Percentiles rank a stretch among this genome's conserved stretches.
phyloP scores from a whole-genome alignment of 2,888 invertebrate species.

The Rosalia funebris region DNA sequence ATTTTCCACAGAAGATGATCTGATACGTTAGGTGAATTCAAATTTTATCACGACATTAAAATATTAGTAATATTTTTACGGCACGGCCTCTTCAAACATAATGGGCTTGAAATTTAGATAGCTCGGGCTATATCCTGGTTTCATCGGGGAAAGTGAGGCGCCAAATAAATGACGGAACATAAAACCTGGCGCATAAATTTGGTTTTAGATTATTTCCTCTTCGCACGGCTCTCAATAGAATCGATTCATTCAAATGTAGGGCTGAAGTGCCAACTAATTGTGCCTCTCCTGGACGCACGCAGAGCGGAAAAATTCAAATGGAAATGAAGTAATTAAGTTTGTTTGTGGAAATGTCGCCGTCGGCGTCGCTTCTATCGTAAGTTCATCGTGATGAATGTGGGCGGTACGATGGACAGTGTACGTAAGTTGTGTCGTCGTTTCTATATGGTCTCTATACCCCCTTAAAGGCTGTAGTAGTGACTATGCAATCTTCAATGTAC shows the following conservation, averaged over 20 bases:
- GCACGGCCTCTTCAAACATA: too few relatives aligned
- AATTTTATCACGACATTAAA: too few relatives aligned
- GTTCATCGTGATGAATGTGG: neutral
- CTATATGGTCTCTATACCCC: too few relatives aligned
- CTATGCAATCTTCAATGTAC: too few relatives aligned
- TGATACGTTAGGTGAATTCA: too few relatives aligned
- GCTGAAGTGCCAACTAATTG: conserved; percentile 14
- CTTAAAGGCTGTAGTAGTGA: too few relatives aligned
- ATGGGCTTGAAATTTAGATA: too few relatives aligned
- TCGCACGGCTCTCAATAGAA: neutral
- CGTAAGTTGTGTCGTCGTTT: too few relatives aligned
- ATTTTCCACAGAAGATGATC: too few relatives aligned
- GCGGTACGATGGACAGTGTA: neutral
- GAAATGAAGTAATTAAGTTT: conserved; percentile 19
- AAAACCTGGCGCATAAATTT: neutral
- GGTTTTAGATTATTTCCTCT: conserved; percentile 7
- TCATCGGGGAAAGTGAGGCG: neutral
- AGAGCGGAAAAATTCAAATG: conserved; percentile 9
- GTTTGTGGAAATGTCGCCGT: conserved; percentile 8
- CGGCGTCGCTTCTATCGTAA: neutral
- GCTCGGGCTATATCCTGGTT: neutral
- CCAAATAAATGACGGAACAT: neutral
- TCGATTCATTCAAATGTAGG: neutral
- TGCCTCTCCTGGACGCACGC: neutral
- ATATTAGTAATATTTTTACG: too few relatives aligned